Base-by-base conservation (phyloP, 2,797 vertebrate species). In the Cephalopachus bancanus region DNA sequence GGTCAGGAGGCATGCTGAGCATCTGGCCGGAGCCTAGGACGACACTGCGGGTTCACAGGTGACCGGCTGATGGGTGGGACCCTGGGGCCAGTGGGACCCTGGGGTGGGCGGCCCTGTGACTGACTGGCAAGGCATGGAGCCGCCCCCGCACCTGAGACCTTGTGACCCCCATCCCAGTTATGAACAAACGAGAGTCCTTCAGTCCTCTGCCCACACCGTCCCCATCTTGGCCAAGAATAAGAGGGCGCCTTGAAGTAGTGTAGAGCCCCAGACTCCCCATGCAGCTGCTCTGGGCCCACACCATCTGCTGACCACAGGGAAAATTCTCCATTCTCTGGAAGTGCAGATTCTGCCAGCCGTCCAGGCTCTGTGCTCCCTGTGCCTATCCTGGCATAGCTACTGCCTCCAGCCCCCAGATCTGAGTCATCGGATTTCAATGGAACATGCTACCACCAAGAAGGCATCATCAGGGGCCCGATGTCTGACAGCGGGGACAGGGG, bases 41-140 rank as follows among this genome's bases (percentile, higher is more conserved):
- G 88, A 91, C 17, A 12, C 95, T 96, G 94, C 92, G 0, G 57
- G 98, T 96, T 98, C 98, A 98, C 0, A 98, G 98, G 98, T 98
- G 98, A 98, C 75, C 81, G 85, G 93, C 97, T 97, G 94, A 96
- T 51, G 81, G 94, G 85, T 2, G 53, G 95, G 97, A 98, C 97
- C 91, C 97, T 93, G 74, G 74, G 80, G 91, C 1, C 37, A 37
- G 37, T 37, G 37, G 37, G 37, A 37, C 37, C 37, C 37, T 37
- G 37, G 37, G 37, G 37, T 37, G 37, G 84, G 44, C 26, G 0
- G 74, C 83, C 81, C 96, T 95, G 95, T 88, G 94, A 83, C 57
- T 79, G 96, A 96, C n/a, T 4, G 89, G 74, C 67, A 65, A 94
- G 83, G 93, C 3, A 87, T 72, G 44, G 0, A 81, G 97, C 20